These are phyloP conservation scores for Meriones psammophilus DNA, from an alignment of 2,797 vertebrate species.

Conservation along the genomic window DNA sequence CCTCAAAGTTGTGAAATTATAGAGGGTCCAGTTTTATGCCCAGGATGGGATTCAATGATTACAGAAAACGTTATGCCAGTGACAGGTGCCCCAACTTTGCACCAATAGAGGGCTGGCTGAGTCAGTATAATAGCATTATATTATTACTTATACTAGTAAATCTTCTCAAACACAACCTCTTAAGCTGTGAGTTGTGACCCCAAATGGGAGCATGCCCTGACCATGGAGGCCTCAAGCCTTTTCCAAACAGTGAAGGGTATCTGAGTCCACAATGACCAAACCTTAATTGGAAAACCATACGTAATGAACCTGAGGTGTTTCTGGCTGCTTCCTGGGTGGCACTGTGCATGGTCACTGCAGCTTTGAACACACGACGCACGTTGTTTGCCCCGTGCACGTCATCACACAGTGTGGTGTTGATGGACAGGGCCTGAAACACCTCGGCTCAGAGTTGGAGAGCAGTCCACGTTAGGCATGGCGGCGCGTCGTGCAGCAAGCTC, in stretches of 20 bases:
- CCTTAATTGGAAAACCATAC: neutral
- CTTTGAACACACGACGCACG: neutral
- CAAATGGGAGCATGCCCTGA: neutral
- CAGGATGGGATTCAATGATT: neutral
- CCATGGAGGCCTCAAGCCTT: neutral
- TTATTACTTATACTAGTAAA: neutral
- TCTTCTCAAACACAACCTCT: neutral
- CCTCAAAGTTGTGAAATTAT: neutral
- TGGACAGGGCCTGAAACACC: neutral
- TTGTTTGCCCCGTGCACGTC: rapidly evolving
- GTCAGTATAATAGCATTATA: neutral
- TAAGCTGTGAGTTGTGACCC: neutral
- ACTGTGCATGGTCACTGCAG: neutral
- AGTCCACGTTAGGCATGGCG: neutral
- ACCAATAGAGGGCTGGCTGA: neutral
- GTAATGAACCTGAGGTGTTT: neutral
- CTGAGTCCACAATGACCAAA: neutral
- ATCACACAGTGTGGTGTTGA: neutral
- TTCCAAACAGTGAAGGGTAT: neutral
- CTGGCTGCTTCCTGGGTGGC: neutral
- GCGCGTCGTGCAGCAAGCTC: neutral
- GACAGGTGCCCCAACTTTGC: neutral
- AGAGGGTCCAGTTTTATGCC: neutral
- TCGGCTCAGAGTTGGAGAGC: neutral
- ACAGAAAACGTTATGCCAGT: neutral